Conservation (phyloP, 1,140 invertebrate species). For the Gryllus bimaculatus region DNA sequence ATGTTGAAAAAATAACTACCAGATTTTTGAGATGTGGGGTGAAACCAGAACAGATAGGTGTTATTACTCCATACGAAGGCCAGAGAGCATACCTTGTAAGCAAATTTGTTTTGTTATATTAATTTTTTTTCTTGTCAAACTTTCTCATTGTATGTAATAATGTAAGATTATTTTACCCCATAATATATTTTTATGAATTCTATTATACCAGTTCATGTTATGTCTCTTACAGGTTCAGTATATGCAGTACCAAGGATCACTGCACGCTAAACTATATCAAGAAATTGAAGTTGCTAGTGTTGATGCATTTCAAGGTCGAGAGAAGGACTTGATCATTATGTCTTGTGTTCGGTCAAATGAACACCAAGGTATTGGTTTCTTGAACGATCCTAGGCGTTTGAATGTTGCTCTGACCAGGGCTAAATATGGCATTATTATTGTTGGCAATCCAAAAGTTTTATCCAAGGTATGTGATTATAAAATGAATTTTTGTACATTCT, state of each 20-base stretch:
- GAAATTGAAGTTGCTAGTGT: slow-evolving; percentile 99
- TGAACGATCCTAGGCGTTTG: slow-evolving; percentile 93
- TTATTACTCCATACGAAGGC: slow-evolving; percentile 98
- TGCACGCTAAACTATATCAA: slow-evolving; percentile 94
- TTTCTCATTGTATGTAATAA: not conserved
- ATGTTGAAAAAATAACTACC: slow-evolving; percentile 96
- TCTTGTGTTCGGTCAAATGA: slow-evolving; percentile 90
- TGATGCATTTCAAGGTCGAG: slow-evolving; percentile 94
- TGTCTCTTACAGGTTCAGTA: slow-evolving; percentile 58
- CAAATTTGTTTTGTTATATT: not conserved
- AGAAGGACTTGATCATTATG: slow-evolving; percentile 99
- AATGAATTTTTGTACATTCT: not conserved
- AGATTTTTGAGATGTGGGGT: slow-evolving; percentile 88
- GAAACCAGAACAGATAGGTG: slow-evolving; percentile 97
- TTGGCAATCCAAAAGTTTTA: slow-evolving; percentile 97
- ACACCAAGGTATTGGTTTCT: slow-evolving; percentile 86
- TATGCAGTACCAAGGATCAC: slow-evolving; percentile 96
- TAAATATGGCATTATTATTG: slow-evolving; percentile 96
- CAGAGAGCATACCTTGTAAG: slow-evolving; percentile 90
- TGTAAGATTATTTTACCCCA: no score
- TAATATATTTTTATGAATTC: not conserved
- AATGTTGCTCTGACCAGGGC: slow-evolving; percentile 97
- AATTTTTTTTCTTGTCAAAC: not conserved
- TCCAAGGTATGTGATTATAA: slow-evolving; percentile 54
- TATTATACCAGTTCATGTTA: not conserved